These are phyloP conservation scores for Pachydiplax longipennis DNA, from an alignment of 2,888 invertebrate species.

Conservation along the genomic window DNA sequence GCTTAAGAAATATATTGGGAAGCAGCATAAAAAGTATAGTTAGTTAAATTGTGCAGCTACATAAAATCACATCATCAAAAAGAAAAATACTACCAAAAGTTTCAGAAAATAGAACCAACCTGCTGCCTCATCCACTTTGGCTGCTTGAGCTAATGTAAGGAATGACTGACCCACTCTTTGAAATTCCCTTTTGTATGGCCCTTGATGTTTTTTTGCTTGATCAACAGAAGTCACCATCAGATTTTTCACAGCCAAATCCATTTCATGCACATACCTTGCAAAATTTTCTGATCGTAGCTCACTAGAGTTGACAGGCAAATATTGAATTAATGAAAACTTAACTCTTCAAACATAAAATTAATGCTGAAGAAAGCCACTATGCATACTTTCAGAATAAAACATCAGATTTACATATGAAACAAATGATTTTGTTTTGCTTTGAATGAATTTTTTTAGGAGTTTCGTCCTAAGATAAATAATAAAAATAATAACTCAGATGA, in stretches of 20 bases:
- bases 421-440: not conserved
- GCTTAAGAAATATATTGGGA: no score
- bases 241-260: slow-evolving; percentile 88
- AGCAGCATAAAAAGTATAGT: no score
- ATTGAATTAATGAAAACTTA: not conserved
- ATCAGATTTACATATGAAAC: not conserved
- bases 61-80: not conserved
- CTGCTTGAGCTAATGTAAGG: slow-evolving; percentile 81
- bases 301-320: slow-evolving; percentile 54
- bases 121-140: slow-evolving; percentile 74
- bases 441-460: no score
- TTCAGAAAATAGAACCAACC: slow-evolving; percentile 55
- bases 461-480: no score
- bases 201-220: slow-evolving; percentile 86
- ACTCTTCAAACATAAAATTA: not conserved
- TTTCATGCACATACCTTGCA: slow-evolving; percentile 78
- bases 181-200: slow-evolving; percentile 87
- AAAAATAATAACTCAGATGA: no score
- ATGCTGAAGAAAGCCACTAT: slow-evolving; percentile 18
- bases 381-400: not conserved
- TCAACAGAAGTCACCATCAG: slow-evolving; percentile 81
- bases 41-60: no score
- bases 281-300: slow-evolving; percentile 88
- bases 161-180: slow-evolving; percentile 90
- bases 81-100: not conserved